A percentile compares a stretch with the other conserved stretches of the same genome.
Conservation (phyloP, 2,113 vertebrate genomes). For the Erinaceus europaeus region DNA sequence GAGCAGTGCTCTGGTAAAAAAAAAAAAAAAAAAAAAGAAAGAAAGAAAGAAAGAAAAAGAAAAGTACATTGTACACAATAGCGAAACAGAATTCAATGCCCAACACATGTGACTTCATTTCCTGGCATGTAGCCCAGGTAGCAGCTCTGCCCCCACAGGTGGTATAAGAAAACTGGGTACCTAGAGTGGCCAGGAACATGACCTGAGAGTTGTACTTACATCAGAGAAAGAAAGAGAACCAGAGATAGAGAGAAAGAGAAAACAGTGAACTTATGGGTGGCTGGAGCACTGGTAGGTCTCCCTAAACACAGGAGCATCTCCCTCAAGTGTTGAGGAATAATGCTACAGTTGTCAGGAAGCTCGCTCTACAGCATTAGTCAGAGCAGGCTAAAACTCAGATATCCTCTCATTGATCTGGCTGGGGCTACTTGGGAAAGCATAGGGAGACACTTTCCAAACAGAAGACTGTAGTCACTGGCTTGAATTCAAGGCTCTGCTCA, state of each 20-base stretch:
- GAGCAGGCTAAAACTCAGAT: constrained; percentile 66
- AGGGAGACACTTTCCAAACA: constrained; percentile 50
- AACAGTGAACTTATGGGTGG: constrained; percentile 37
- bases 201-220: constrained; percentile 63
- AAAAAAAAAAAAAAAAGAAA: no score
- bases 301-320: constrained; percentile 56
- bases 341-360: constrained; percentile 63
- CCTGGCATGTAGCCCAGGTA: not conserved
- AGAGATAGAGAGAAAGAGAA: constrained; percentile 43
- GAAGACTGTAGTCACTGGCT: constrained; percentile 32
- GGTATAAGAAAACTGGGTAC: constrained; percentile 73
- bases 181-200: constrained; percentile 54
- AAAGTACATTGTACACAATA: no score
- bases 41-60: no score
- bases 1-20: no score
- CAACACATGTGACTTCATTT: no score
- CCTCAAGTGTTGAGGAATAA: constrained; percentile 42
- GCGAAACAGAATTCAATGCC: no score
- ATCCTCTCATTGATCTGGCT: constrained; percentile 36
- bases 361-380: constrained; percentile 74
- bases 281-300: constrained; percentile 12
- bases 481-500: constrained; percentile 43
- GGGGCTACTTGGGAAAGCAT: constrained; percentile 43
- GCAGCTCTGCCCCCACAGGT: not conserved
- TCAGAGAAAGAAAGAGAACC: no score